Conservation (phyloP, 2,888 invertebrate genomes). For the Conomelus anceps region DNA sequence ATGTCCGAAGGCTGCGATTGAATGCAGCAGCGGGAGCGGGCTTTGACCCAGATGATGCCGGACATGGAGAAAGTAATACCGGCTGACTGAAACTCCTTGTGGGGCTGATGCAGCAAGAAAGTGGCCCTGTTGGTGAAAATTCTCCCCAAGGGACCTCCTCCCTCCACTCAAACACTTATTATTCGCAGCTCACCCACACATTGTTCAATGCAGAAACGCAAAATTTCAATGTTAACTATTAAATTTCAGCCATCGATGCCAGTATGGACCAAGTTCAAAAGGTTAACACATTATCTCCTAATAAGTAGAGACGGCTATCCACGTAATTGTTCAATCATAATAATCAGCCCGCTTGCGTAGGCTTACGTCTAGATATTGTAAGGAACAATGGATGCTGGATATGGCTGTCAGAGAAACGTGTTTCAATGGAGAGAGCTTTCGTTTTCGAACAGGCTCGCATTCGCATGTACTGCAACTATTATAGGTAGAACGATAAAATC, state of each 20-base stretch:
- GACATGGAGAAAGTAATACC: not conserved
- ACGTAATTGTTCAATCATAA: not conserved
- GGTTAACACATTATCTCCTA: not conserved
- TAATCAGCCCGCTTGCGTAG: not conserved
- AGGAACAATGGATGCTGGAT: not conserved
- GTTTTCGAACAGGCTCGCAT: not conserved
- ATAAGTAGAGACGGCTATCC: not conserved
- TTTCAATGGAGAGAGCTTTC: not conserved
- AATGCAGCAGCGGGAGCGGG: not conserved
- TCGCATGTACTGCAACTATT: not conserved
- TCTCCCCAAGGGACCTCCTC: not conserved
- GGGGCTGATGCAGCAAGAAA: not conserved
- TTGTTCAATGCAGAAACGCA: not conserved
- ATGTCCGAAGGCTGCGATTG: not conserved
- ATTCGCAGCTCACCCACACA: not conserved
- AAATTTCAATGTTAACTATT: not conserved
- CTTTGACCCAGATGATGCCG: not conserved
- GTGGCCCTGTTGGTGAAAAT: not conserved
- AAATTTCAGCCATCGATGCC: not conserved
- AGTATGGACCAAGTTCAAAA: not conserved
- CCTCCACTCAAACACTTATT: not conserved
- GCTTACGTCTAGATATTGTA: not conserved
- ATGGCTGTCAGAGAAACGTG: not conserved
- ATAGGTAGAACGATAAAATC: not conserved
- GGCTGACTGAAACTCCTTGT: not conserved